Conservation (phyloP, 2,113 vertebrate species). For the Pristiophorus japonicus region DNA sequence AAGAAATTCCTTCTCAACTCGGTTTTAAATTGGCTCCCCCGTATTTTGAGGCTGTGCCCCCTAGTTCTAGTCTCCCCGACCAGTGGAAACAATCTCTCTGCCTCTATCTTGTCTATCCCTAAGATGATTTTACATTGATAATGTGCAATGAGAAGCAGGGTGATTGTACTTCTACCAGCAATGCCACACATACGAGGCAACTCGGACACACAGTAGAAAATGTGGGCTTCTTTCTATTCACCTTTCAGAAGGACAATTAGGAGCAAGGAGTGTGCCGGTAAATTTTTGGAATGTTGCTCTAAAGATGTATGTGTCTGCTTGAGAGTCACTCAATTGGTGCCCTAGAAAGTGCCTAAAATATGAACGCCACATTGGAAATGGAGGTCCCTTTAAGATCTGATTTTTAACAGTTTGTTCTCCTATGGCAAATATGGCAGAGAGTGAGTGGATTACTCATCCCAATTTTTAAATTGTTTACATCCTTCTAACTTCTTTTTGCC, state of each 20-base stretch:
- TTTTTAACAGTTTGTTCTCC: not conserved
- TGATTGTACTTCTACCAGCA: too few species aligned
- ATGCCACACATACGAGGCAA: not conserved
- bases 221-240: not conserved
- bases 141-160: too few species aligned
- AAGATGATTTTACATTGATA: not conserved
- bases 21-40: too few species aligned
- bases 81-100: too few species aligned
- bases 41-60: too few species aligned
- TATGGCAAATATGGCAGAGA: not conserved
- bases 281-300: not conserved
- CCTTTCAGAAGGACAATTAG: not conserved
- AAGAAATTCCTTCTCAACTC: too few species aligned
- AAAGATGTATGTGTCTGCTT: not conserved
- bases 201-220: not conserved
- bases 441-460: not conserved
- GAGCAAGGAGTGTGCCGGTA: not conserved
- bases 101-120: too few species aligned
- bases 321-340: not conserved
- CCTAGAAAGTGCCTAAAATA: not conserved
- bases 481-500: not conserved
- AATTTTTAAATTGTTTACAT: conserved; percentile 11
- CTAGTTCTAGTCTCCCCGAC: too few species aligned
- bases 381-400: not conserved
- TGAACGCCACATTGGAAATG: not conserved